These are phyloP conservation scores for Aricia artaxerxes DNA, from an alignment of 2,888 invertebrate species.

Conservation along the genomic window DNA sequence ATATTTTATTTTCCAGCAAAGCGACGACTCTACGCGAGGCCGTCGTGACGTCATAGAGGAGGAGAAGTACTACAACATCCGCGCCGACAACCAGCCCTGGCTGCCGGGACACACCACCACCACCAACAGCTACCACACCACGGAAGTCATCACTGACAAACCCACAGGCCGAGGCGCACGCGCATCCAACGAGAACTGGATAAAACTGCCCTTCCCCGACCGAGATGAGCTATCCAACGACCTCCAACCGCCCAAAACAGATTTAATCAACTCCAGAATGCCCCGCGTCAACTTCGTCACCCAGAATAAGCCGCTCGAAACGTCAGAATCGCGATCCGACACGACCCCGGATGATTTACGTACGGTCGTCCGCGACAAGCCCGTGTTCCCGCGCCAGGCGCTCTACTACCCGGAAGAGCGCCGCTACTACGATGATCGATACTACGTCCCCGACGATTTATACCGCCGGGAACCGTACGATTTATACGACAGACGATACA, in stretches of 20 bases:
- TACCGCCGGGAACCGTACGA: conserved; percentile 72
- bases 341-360: conserved; percentile 70
- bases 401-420: conserved; percentile 74
- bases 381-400: conserved; percentile 72
- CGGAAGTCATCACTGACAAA: conserved; percentile 71
- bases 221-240: conserved; percentile 59
- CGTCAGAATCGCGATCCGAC: conserved; percentile 75
- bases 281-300: conserved; percentile 85
- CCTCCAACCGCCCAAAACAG: conserved; percentile 73
- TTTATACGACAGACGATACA: conserved; percentile 60
- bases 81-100: conserved; percentile 64
- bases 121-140: conserved; percentile 69
- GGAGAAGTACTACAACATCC: conserved; percentile 69
- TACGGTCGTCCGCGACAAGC: conserved; percentile 71
- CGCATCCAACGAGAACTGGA: conserved; percentile 82
- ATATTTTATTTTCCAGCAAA: conserved; percentile 47
- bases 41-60: conserved; percentile 75
- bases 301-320: conserved; percentile 77
- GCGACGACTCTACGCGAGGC: conserved; percentile 57
- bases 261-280: conserved; percentile 79
- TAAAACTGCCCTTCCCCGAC: conserved; percentile 78
- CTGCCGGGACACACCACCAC: conserved; percentile 68
- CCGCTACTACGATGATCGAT: conserved; percentile 66
- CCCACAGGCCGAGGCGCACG: conserved; percentile 81
- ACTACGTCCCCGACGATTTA: conserved; percentile 62